phyloP scores from a whole-genome alignment of 2,888 invertebrate genomes.

The Eremobia ochroleuca region DNA sequence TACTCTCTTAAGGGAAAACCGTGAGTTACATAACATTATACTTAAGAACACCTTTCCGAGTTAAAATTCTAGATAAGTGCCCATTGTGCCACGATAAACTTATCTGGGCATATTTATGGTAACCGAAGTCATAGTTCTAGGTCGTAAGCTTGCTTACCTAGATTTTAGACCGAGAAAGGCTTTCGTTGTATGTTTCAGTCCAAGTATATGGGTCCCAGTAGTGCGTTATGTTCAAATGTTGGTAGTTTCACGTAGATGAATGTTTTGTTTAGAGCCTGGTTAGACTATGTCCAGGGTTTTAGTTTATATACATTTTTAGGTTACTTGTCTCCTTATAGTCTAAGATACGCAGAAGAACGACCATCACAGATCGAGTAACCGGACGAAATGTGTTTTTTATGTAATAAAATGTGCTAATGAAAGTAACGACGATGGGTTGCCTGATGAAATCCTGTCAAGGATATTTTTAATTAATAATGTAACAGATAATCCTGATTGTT shows the following conservation, averaged over 20 bases:
- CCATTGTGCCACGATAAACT: conserved; percentile 64
- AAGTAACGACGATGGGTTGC: no score
- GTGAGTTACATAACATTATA: conserved; percentile 47
- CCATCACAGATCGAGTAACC: no score
- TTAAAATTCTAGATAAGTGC: conserved; percentile 59
- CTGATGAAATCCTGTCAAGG: no score
- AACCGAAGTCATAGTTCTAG: conserved; percentile 41
- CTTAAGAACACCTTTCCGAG: conserved; percentile 47
- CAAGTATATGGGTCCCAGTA: conserved; percentile 58
- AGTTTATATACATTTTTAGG: conserved; percentile 3
- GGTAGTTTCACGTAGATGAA: conserved; percentile 52
- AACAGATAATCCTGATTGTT: no score
- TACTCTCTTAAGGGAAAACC: conserved; percentile 33
- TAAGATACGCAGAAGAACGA: no score
- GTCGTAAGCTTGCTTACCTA: conserved; percentile 63
- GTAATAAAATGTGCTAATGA: no score
- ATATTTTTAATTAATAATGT: no score
- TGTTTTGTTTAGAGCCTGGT: conserved; percentile 30
- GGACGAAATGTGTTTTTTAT: no score
- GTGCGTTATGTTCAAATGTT: conserved; percentile 56
- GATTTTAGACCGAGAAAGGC: conserved; percentile 66
- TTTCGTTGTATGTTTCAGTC: conserved; percentile 60
- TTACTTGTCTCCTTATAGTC: no score
- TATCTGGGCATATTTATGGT: conserved; percentile 66
- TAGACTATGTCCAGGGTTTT: background rate